phyloP scores from a whole-genome alignment of 2,113 vertebrate genomes.

The Caranx melampygus region DNA sequence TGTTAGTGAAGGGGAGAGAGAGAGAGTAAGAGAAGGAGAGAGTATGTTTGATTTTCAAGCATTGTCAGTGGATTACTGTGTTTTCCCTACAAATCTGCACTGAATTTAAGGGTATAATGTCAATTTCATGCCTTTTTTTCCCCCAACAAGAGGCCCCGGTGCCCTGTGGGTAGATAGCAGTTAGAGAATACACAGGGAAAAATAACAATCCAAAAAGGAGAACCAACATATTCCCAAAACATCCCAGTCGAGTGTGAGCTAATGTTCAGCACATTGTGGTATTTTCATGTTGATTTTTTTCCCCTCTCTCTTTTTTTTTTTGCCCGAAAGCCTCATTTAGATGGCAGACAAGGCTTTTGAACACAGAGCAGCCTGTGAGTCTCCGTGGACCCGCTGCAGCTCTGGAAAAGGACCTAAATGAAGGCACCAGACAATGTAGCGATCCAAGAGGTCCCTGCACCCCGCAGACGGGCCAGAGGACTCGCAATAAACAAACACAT shows the following conservation, averaged over 20 bases:
- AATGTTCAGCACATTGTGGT: slow-evolving; percentile 73
- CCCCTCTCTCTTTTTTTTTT: slow-evolving; percentile 41
- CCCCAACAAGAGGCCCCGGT: slow-evolving; percentile 60
- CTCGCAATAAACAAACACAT: slow-evolving; percentile 73
- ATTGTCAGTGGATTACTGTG: slow-evolving; percentile 76
- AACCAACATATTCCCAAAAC: slow-evolving; percentile 74
- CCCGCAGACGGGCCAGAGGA: slow-evolving; percentile 72
- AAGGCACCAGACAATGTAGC: slow-evolving; percentile 72
- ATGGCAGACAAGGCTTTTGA: slow-evolving; percentile 77
- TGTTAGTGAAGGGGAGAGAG: slow-evolving; percentile 20
- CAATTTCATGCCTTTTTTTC: slow-evolving; percentile 79
- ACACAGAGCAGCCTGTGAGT: slow-evolving; percentile 70
- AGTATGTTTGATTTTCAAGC: slow-evolving; percentile 63
- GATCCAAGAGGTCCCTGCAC: slow-evolving; percentile 55
- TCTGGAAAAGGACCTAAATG: slow-evolving; percentile 71
- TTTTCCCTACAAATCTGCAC: slow-evolving; percentile 73
- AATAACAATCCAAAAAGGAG: slow-evolving; percentile 71
- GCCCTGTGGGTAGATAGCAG: slow-evolving; percentile 79
- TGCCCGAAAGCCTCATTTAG: slow-evolving; percentile 79
- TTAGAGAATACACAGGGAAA: slow-evolving; percentile 70
- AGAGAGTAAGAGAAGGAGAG: neutral
- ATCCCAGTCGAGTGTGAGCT: slow-evolving; percentile 59
- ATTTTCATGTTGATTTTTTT: slow-evolving; percentile 71
- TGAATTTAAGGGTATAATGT: slow-evolving; percentile 78
- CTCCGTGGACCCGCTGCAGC: slow-evolving; percentile 67